Percentiles rank a stretch among this genome's conserved stretches.
Evolutionary conservation across 2,113 vertebrate genomes (phyloP).

Genomic region (Anhinga anhinga): DNA sequence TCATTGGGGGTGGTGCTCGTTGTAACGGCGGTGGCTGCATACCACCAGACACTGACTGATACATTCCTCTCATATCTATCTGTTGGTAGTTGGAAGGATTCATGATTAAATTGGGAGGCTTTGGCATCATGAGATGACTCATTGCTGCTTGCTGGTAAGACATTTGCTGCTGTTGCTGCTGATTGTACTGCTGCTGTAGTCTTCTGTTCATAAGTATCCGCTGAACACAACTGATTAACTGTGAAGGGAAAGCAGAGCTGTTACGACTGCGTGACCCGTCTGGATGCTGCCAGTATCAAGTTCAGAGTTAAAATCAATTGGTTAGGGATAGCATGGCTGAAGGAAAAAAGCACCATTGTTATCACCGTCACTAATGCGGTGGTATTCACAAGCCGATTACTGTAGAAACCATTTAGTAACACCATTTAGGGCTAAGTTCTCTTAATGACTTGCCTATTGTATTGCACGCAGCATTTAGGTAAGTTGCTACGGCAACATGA

Average conservation of each 20-base stretch:
- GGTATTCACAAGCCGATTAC: conserved; percentile 60
- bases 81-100: conserved; percentile 82
- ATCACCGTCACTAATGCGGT: conserved; percentile 69
- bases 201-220: conserved; percentile 94
- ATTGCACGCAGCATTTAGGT: conserved; percentile 6
- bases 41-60: conserved; percentile 83
- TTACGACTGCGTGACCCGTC: background rate
- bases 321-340: conserved; percentile 25
- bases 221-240: conserved; percentile 96
- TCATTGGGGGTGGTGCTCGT: conserved; percentile 81
- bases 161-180: conserved; percentile 88
- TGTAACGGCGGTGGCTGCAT: conserved; percentile 84
- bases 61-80: conserved; percentile 94
- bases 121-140: conserved; percentile 83
- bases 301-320: conserved; percentile 74
- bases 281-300: conserved; percentile 37
- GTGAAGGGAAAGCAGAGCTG: conserved; percentile 61
- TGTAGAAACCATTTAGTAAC: conserved; percentile 66
- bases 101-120: conserved; percentile 78
- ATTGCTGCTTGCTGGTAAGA: conserved; percentile 85
- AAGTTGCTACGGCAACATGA: conserved; percentile 43
- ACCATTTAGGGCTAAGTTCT: conserved; percentile 39
- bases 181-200: conserved; percentile 88
- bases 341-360: conserved; percentile 59
- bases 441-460: conserved; percentile 54